Percentiles rank a stretch among this genome's conserved stretches.
These are phyloP conservation scores for Cyprinus carpio DNA, from an alignment of 2,113 vertebrate genomes.

Conservation along the genomic window DNA sequence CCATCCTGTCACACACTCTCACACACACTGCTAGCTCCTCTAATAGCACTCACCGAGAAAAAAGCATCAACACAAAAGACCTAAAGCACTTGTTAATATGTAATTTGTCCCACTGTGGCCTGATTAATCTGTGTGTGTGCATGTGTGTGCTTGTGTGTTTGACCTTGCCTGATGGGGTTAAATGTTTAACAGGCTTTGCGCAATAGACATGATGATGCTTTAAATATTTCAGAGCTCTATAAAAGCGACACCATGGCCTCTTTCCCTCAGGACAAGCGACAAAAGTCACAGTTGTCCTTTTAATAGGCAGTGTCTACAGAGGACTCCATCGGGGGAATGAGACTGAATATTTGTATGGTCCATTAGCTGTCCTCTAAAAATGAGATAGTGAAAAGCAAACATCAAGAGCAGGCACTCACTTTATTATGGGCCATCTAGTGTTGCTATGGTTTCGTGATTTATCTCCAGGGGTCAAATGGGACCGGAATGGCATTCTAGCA, in stretches of 20 bases:
- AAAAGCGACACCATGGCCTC: conserved; percentile 50
- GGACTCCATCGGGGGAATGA: conserved; percentile 24
- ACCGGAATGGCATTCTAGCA: neutral
- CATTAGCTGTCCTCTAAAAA: conserved; percentile 43
- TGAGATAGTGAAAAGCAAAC: conserved; percentile 19
- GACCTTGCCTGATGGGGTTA: conserved; percentile 61
- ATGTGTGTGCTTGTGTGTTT: conserved; percentile 43
- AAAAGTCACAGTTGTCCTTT: conserved; percentile 39
- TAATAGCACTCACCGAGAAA: conserved; percentile 18
- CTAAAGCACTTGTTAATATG: conserved; percentile 40
- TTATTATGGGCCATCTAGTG: conserved; percentile 12
- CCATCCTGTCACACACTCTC: neutral
- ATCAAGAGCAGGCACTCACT: conserved; percentile 16
- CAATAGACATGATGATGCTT: conserved; percentile 55
- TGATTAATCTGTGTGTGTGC: conserved; percentile 61
- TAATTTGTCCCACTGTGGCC: conserved; percentile 53
- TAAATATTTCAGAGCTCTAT: conserved; percentile 60
- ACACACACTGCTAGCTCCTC: conserved; percentile 10
- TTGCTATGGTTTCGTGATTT: conserved; percentile 4
- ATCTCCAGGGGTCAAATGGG: conserved; percentile 5
- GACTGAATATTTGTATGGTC: conserved; percentile 29
- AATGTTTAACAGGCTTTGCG: conserved; percentile 61
- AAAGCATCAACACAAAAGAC: conserved; percentile 32
- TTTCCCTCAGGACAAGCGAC: conserved; percentile 13
- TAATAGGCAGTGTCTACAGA: conserved; percentile 35